A percentile compares a stretch with the other conserved stretches of the same genome.
These are phyloP conservation scores for Julus scandinavius DNA, from an alignment of 2,888 invertebrate genomes.

Conservation along the genomic window DNA sequence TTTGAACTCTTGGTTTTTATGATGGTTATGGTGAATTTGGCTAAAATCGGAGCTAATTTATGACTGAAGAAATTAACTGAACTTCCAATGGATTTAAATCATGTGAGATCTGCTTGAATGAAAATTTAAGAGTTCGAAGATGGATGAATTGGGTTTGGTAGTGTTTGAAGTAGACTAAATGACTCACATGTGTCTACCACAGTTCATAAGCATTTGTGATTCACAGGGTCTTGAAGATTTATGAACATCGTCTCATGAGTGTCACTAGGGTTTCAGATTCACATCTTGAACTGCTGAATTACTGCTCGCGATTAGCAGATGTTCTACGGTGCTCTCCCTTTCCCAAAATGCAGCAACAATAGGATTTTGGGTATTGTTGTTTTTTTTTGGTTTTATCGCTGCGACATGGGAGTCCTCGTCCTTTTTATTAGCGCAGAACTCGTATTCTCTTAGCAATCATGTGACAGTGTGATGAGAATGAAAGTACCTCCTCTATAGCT, in stretches of 20 bases:
- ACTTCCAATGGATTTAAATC: too few relatives aligned
- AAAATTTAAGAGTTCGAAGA: too few relatives aligned
- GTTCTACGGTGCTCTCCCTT: neutral
- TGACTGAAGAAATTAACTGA: too few relatives aligned
- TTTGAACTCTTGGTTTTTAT: neutral
- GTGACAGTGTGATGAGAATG: slow-evolving; percentile 10
- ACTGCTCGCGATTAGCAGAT: neutral
- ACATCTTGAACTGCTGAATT: neutral
- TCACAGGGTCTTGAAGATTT: neutral
- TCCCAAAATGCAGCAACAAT: neutral
- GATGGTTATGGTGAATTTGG: neutral
- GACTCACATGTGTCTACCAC: too few relatives aligned
- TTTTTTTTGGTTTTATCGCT: neutral
- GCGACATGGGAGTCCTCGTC: neutral
- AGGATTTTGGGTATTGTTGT: neutral
- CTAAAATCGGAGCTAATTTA: neutral
- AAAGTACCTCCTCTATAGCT: slow-evolving; percentile 34
- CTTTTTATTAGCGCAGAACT: neutral
- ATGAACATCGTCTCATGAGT: neutral
- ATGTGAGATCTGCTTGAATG: too few relatives aligned
- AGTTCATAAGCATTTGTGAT: too few relatives aligned
- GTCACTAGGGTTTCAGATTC: neutral
- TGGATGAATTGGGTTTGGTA: too few relatives aligned
- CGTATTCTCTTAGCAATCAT: neutral
- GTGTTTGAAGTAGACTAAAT: too few relatives aligned